Evolutionary conservation across 1,140 invertebrate species (phyloP), one percentile per base, ranked within the genome.

Genomic region (Pseudomyrmex flavicornis): DNA sequence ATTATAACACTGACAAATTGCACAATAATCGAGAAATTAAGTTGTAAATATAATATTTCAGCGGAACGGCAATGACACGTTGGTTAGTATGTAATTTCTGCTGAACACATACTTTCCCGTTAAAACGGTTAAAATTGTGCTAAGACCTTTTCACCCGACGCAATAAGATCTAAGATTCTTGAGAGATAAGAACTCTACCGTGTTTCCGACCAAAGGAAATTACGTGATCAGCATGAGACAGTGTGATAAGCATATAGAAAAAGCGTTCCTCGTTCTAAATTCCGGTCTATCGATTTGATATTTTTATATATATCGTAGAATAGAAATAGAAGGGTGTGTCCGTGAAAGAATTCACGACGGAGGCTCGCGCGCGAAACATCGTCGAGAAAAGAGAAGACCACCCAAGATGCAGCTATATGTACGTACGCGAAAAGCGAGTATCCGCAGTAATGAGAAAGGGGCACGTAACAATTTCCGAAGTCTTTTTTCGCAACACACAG

Each of bases 41-140:
- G 0, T 26, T 48, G 50, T 2, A 48, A 56, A 5, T 35, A 35
- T 35, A 35, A 13, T 15, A 70, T 12, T 4, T 48, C 44, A 50
- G 35, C 22, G 46, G 44, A 79, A 48, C 35, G 20, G 68, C 35
- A 10, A 15, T 69, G 50, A 70, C 20, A 56, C 12, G 54, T n/a
- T 12, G 7, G 50, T 48, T 52, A 7, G 58, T 12, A 3, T n/a
- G 17, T 58, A 79, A 79, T 70, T 69, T 1, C 22, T 48, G 9
- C 26, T 56, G 35, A 13, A 68, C 20, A 15, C 1, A 4, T 58
- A 48, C 1, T 59, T 70, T 80, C 65, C 65, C 75, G 63, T 79
- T 79, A 77, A 79, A 79, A 69, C 75, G 63, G 75, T 79, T 68
- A 58, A 80, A 80, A 48, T 58, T 70, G 9, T 35, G 2, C 20